Evolutionary conservation across 2,888 invertebrate species (phyloP).

Genomic region (Argyresthia goedartella): DNA sequence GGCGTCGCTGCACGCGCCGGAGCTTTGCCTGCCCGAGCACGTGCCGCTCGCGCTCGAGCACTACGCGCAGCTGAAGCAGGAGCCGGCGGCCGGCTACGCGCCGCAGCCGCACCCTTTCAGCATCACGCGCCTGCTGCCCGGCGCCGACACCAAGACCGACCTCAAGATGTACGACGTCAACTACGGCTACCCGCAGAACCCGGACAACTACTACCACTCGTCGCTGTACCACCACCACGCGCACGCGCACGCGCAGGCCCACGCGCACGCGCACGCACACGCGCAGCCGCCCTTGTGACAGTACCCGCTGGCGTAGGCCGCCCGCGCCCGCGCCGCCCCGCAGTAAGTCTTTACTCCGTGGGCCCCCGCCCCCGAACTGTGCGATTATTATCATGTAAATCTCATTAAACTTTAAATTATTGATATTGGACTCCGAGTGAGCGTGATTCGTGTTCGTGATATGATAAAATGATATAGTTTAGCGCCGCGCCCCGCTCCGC

Average conservation of each 20-base stretch:
- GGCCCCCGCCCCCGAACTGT: no score
- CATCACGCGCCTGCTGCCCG: constrained; percentile 91
- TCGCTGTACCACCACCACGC: constrained; percentile 75
- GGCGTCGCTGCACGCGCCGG: constrained; percentile 79
- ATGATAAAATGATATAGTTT: constrained; percentile 8
- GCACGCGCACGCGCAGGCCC: constrained; percentile 69
- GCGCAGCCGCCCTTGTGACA: constrained; percentile 92
- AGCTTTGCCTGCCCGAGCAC: constrained; percentile 73
- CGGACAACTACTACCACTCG: constrained; percentile 88
- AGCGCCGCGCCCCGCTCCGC: constrained; percentile 17
- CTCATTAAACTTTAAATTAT: constrained; percentile 29
- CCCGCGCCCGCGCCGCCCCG: constrained; percentile 19
- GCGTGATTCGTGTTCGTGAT: constrained; percentile 59
- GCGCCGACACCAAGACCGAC: constrained; percentile 88
- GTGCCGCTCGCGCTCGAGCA: constrained; percentile 73
- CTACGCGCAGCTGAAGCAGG: constrained; percentile 81
- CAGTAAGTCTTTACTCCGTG: no score
- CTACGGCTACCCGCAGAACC: constrained; percentile 65
- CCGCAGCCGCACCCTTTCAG: constrained; percentile 93
- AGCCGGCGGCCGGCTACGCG: constrained; percentile 82
- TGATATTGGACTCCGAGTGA: constrained; percentile 63
- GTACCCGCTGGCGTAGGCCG: constrained; percentile 88
- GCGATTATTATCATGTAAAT: no score
- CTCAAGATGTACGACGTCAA: constrained; percentile 93
- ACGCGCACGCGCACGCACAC: no score